A percentile compares a stretch with the other conserved stretches of the same genome.
phyloP scores from a whole-genome alignment of 2,888 invertebrate species.

The Plutella xylostella region DNA sequence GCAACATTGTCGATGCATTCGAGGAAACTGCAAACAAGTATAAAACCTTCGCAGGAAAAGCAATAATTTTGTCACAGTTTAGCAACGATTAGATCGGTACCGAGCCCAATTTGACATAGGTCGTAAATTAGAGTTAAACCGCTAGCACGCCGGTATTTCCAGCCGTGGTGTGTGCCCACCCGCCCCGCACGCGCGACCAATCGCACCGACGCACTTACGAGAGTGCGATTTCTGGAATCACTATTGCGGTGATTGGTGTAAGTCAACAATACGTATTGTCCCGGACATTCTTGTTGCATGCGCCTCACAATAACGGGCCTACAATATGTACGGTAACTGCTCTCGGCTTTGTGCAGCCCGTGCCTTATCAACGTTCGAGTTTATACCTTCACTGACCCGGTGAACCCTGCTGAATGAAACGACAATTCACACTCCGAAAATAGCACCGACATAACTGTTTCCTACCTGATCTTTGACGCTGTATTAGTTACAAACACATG shows the following conservation, averaged over 20 bases:
- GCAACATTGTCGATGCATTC: slow-evolving; percentile 49
- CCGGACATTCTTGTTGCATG: slow-evolving; percentile 43
- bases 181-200: slow-evolving; percentile 63
- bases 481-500: too few relatives aligned
- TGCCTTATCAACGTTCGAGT: too few relatives aligned
- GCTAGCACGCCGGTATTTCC: slow-evolving; percentile 40
- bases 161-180: slow-evolving; percentile 26
- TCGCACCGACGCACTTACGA: slow-evolving; percentile 51
- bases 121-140: slow-evolving; percentile 58
- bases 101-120: slow-evolving; percentile 63
- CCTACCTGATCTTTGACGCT: too few relatives aligned
- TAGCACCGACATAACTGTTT: too few relatives aligned
- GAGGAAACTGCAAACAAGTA: too few relatives aligned
- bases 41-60: slow-evolving; percentile 68
- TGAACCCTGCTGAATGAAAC: too few relatives aligned
- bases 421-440: too few relatives aligned
- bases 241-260: slow-evolving; percentile 69
- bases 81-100: slow-evolving; percentile 66
- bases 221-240: slow-evolving; percentile 60
- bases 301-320: slow-evolving; percentile 44
- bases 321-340: too few relatives aligned
- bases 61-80: slow-evolving; percentile 67
- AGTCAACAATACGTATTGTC: slow-evolving; percentile 68
- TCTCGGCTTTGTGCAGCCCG: too few relatives aligned
- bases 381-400: too few relatives aligned